Evolutionary conservation across 1,140 invertebrate species (phyloP).

Genomic region (Microplitis mediator): DNA sequence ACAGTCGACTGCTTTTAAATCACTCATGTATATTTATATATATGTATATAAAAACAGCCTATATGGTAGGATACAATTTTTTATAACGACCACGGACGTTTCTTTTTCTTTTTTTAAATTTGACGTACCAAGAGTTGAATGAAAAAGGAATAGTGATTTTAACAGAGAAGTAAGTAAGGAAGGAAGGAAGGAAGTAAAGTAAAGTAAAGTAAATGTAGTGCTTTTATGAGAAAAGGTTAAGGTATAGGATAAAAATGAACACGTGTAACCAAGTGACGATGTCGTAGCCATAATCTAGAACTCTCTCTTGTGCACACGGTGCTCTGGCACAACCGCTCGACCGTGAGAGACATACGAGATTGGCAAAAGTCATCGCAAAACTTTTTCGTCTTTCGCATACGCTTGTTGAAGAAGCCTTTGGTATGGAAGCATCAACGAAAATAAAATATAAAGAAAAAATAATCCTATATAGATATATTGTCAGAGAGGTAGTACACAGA

Average conservation of each 20-base stretch:
- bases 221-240: background rate
- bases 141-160: too few species aligned
- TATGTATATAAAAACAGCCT: background rate
- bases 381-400: slow-evolving; percentile 15
- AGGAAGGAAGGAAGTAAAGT: background rate
- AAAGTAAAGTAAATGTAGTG: slow-evolving; percentile 8
- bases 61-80: too few species aligned
- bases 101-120: too few species aligned
- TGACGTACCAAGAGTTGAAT: too few species aligned
- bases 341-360: slow-evolving; percentile 22
- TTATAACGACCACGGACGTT: too few species aligned
- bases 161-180: background rate
- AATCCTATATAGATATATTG: too few species aligned
- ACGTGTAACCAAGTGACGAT: slow-evolving; percentile 23
- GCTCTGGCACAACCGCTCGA: background rate
- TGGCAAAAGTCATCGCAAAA: slow-evolving; percentile 26
- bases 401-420: background rate
- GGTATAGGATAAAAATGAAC: slow-evolving; percentile 16
- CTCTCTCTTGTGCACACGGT: background rate
- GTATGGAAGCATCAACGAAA: background rate
- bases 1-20: too few species aligned
- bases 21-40: background rate
- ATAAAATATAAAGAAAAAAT: slow-evolving; percentile 6
- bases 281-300: slow-evolving; percentile 21
- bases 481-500: too few species aligned